Conservation (phyloP, 2,113 vertebrate species). For the Mustela nigripes region DNA sequence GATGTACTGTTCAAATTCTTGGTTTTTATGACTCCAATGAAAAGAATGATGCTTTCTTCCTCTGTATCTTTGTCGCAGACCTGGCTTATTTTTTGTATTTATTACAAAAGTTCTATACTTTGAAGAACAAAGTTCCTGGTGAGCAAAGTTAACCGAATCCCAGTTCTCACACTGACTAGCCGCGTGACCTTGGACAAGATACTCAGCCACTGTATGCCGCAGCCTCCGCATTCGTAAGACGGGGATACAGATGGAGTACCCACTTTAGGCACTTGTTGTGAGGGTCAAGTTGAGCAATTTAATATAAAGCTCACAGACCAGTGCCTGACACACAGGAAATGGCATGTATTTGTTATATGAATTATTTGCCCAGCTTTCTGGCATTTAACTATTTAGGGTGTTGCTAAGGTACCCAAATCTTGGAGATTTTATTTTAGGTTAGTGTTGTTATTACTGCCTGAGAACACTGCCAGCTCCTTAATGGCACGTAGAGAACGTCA, state of each 20-base stretch:
- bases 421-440: constrained; percentile 46
- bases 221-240: constrained; percentile 26
- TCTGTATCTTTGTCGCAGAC: background rate
- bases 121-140: constrained; percentile 40
- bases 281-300: background rate
- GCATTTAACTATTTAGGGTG: constrained; percentile 23
- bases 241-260: background rate
- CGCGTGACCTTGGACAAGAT: background rate
- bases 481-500: background rate
- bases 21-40: background rate
- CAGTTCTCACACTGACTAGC: constrained; percentile 1
- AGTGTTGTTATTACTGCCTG: background rate
- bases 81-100: constrained; percentile 33
- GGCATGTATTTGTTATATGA: background rate
- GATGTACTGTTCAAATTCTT: constrained; percentile 4
- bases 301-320: constrained; percentile 18
- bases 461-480: background rate
- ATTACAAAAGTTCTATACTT: constrained; percentile 17
- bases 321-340: background rate
- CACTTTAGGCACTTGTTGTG: background rate
- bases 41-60: constrained; percentile 21
- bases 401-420: background rate
- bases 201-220: background rate
- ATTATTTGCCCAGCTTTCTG: constrained; percentile 41
- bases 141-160: constrained; percentile 29